Evolutionary conservation across 2,797 vertebrate species (phyloP).

Genomic region (Anguilla pacifica): DNA sequence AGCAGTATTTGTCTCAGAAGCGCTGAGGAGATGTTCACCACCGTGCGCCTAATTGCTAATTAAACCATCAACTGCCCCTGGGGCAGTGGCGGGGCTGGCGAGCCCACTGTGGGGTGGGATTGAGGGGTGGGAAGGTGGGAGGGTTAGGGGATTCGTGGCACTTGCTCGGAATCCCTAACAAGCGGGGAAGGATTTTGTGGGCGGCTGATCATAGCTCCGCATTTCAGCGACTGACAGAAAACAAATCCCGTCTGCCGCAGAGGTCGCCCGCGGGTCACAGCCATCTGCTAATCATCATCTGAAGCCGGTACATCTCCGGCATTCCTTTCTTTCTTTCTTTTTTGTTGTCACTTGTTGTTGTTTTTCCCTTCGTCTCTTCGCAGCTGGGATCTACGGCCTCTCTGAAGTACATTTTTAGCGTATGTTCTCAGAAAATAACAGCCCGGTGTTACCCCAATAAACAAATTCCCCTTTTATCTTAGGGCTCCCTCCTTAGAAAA

Average conservation of each 20-base stretch:
- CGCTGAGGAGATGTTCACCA: conserved; percentile 28
- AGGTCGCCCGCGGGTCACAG: conserved; percentile 18
- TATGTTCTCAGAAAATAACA: conserved; percentile 18
- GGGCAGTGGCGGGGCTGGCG: conserved; percentile 29
- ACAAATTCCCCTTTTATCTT: conserved; percentile 24
- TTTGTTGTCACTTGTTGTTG: neutral
- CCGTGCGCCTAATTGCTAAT: conserved; percentile 49
- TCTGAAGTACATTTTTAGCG: conserved; percentile 17
- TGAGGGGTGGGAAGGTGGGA: neutral
- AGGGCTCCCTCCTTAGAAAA: neutral
- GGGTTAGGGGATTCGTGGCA: neutral
- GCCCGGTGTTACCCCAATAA: neutral
- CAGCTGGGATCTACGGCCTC: neutral
- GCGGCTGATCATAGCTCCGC: conserved; percentile 24
- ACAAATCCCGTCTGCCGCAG: conserved; percentile 9
- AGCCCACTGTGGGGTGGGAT: conserved; percentile 16
- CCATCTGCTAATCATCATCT: conserved; percentile 15
- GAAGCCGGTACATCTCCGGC: neutral
- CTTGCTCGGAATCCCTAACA: conserved; percentile 24
- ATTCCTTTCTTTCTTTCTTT: too few species aligned
- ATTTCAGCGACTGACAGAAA: neutral
- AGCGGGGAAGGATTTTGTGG: conserved; percentile 27
- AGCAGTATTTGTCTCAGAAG: conserved; percentile 22
- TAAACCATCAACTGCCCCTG: conserved; percentile 48
- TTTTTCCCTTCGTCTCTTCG: neutral